Conservation (phyloP, 1,140 invertebrate genomes). For the Heliconius melpomene region DNA sequence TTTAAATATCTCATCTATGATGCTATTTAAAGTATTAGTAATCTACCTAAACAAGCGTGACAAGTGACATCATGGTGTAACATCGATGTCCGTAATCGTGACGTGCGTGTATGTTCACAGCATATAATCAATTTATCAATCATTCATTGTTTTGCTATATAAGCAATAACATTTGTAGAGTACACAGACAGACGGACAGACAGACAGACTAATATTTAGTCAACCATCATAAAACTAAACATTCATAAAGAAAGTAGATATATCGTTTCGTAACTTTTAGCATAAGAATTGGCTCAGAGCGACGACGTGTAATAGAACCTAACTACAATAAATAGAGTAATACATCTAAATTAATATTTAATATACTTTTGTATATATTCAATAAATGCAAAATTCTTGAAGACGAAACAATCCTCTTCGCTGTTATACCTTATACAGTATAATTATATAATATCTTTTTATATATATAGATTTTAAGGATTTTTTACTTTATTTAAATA, state of each 20-base stretch:
- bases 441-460: no score
- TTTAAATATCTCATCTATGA: neutral
- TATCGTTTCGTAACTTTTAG: slow-evolving; percentile 6
- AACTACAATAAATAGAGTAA: neutral
- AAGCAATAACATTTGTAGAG: neutral
- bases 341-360: neutral
- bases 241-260: neutral
- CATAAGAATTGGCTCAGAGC: slow-evolving; percentile 33
- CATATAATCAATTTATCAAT: neutral
- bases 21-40: neutral
- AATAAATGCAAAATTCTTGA: neutral
- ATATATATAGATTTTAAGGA: no score
- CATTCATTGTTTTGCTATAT: neutral
- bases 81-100: neutral
- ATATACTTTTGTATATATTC: neutral
- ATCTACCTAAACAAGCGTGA: neutral
- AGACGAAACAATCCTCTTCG: no score
- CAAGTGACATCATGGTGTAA: neutral
- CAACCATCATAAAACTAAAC: neutral
- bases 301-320: slow-evolving; percentile 12
- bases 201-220: no score
- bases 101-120: neutral
- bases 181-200: no score
- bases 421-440: no score
- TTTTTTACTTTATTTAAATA: no score